Base-by-base conservation (phyloP, 2,113 vertebrate genomes). In the Seriola aureovittata region DNA sequence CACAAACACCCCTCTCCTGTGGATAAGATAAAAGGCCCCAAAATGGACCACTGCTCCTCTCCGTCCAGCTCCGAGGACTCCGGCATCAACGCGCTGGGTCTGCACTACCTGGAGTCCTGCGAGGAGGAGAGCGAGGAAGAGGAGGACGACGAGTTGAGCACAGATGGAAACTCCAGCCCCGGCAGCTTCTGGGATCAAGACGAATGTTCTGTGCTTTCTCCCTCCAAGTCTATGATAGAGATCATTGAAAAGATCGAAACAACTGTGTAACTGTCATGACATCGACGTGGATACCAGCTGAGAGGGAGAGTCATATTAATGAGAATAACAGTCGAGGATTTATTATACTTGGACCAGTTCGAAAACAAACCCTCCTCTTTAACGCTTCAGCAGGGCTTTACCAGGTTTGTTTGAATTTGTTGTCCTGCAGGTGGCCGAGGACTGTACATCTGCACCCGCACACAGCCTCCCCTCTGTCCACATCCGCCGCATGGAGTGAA, bases 181-280 rank as follows among this genome's bases (percentile, higher is more conserved):
- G 96, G 96, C 46, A 98, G 97, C 92, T 96, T 97, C 85, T 99
- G 98, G 97, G 98, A 97, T 36, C 97, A 97, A 1, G 97, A 99
- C 0, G 97, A 98, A 32, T 97, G 97, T 91, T 95, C 96, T 4
- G 95, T 99, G 29, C 94, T 99, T 9, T 98, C 97, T 0, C 98
- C 97, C 0, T 99, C 97, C 0, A 98, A 97, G 92, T 97, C 97
- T 0, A 96, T 96, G 71, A 95, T 99, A 94, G 98, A 99, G 88
- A 97, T 99, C 94, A 99, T 99, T 0, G 98, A 99, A 93, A 99
- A 98, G 72, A 99, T 99, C 76, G 98, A 99, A 95, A 99, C 98
- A 90, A 99, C 97, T 58, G 98, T 99, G 92, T 99, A 95, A 97
- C 81, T 42, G 42, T 79, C 70, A 13, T n/a, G 42, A 14, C 32